Percentiles rank a stretch among this genome's conserved stretches.
phyloP scores from a whole-genome alignment of 1,140 invertebrate species.

The Euglossa dilemma region DNA sequence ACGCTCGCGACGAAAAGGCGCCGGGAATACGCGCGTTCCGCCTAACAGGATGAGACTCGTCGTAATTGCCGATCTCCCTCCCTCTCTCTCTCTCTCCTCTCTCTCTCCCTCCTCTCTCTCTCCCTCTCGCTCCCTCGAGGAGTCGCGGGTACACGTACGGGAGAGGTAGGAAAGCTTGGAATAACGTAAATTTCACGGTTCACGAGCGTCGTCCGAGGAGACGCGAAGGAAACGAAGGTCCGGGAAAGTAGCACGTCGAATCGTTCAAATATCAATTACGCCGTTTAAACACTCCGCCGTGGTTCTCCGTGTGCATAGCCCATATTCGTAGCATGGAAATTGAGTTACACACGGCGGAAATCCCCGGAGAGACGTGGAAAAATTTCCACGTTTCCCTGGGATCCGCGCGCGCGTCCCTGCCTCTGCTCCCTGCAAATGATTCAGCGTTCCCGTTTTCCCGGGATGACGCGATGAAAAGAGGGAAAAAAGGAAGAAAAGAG shows the following conservation, averaged over 20 bases:
- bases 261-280: constrained; percentile 13
- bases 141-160: too few relatives aligned
- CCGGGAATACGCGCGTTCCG: neutral
- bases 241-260: neutral
- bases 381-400: neutral
- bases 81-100: too few relatives aligned
- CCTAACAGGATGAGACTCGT: neutral
- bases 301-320: neutral
- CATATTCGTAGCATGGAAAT: neutral
- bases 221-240: neutral
- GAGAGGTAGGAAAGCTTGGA: too few relatives aligned
- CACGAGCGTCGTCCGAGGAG: neutral
- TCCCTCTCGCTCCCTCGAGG: too few relatives aligned
- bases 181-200: neutral
- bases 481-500: neutral
- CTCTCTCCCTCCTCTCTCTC: too few relatives aligned
- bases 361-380: neutral
- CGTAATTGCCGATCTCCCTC: neutral
- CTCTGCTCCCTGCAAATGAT: constrained; percentile 10
- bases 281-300: neutral
- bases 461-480: neutral
- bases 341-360: neutral
- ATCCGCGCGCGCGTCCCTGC: neutral
- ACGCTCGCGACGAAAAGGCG: neutral
- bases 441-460: constrained; percentile 11